A percentile compares a stretch with the other conserved stretches of the same genome.
Conservation (phyloP, 2,797 vertebrate species). For the Epinephelus coioides region DNA sequence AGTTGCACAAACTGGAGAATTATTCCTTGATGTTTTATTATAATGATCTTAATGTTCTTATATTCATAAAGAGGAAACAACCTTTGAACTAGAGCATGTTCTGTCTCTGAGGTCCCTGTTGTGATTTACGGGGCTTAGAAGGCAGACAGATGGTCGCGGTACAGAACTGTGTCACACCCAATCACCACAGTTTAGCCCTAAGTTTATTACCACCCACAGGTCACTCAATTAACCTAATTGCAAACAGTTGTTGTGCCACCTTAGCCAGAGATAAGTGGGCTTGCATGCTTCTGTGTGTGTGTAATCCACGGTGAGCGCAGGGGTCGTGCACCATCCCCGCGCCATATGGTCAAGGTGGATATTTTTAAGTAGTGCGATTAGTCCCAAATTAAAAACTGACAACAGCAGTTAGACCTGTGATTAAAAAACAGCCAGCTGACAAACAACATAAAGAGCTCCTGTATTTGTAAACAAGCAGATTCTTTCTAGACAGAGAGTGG, state of each 20-base stretch:
- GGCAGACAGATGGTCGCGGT: constrained; percentile 76
- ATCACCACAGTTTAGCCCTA: constrained; percentile 63
- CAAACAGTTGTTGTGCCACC: constrained; percentile 53
- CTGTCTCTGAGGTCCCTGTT: constrained; percentile 7
- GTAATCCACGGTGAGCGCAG: constrained; percentile 61
- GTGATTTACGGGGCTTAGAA: constrained; percentile 65
- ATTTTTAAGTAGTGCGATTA: constrained; percentile 74
- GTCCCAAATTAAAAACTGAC: constrained; percentile 67
- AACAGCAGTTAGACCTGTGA: constrained; percentile 43
- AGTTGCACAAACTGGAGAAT: background rate
- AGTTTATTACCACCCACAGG: constrained; percentile 68
- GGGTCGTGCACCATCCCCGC: constrained; percentile 35
- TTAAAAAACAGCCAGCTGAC: constrained; percentile 30
- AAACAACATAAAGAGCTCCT: constrained; percentile 24
- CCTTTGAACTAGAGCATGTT: background rate
- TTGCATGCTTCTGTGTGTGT: constrained; percentile 23
- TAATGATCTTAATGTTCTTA: background rate
- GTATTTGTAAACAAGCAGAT: constrained; percentile 40
- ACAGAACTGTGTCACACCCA: constrained; percentile 68
- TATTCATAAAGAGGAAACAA: background rate
- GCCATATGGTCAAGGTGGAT: constrained; percentile 77
- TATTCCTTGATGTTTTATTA: background rate
- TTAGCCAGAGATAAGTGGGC: constrained; percentile 67
- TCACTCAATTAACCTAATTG: constrained; percentile 81
- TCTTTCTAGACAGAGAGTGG: background rate